Percentiles rank a stretch among this genome's conserved stretches.
phyloP scores from a whole-genome alignment of 2,888 invertebrate species.

The Helobdella robusta region DNA sequence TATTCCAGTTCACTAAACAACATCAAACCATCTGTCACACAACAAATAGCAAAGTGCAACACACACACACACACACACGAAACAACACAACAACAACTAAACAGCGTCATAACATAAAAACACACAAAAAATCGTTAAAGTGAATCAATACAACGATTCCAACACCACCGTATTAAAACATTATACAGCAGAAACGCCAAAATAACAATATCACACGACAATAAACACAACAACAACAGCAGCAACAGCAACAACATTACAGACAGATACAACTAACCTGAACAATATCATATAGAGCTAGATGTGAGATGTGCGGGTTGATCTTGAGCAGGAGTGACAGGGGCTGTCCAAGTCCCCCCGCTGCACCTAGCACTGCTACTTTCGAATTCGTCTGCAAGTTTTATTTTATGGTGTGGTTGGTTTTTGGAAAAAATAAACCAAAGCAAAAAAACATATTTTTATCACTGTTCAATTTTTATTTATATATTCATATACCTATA shows the following conservation, averaged over 20 bases:
- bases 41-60: too few relatives aligned
- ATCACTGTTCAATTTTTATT: too few relatives aligned
- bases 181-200: too few relatives aligned
- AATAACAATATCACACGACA: too few relatives aligned
- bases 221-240: too few relatives aligned
- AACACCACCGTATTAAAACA: too few relatives aligned
- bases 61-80: too few relatives aligned
- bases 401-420: neutral
- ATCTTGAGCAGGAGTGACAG: slow-evolving; percentile 78
- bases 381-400: slow-evolving; percentile 56
- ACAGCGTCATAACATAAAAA: too few relatives aligned
- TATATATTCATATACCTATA: neutral
- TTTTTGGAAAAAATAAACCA: neutral
- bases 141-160: neutral
- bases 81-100: too few relatives aligned
- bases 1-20: too few relatives aligned
- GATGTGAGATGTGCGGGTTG: slow-evolving; percentile 60
- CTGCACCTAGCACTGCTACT: slow-evolving; percentile 90
- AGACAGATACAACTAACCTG: slow-evolving; percentile 52
- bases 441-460: neutral
- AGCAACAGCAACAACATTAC: too few relatives aligned
- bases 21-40: too few relatives aligned
- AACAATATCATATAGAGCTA: slow-evolving; percentile 85
- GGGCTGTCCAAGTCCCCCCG: slow-evolving; percentile 96
- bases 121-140: neutral